Base-by-base conservation (phyloP, 2,797 vertebrate genomes). In the Pelodytes ibericus region DNA sequence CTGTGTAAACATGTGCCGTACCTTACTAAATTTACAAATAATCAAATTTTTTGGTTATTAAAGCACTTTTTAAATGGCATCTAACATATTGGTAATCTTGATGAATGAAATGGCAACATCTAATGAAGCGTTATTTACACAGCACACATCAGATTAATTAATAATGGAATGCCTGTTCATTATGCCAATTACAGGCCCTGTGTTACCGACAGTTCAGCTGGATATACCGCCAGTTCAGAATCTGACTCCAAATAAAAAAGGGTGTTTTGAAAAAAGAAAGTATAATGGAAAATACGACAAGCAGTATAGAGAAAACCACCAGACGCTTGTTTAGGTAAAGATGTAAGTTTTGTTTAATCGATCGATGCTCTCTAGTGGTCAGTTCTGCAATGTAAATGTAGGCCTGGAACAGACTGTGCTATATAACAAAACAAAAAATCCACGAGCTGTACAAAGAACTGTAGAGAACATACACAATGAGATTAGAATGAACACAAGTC, bases 41-140 rank as follows among this genome's bases (percentile, higher is more conserved):
- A 72, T 57, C 22, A 31, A 30, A 66, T 33, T 44, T 67, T 67
- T 25, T 76, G 20, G 41, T 29, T 71, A 71, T 75, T 47, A 70
- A 63, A 58, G 56, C 31, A 44, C 64, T 69, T 74, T 63, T 8
- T 63, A 79, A 61, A 53, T 31, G 56, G 10, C 51, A 57, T 69
- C 31, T 69, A 69, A 69, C 44, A 69, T 33, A 68, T 20, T 29
- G 66, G 29, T 63, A 56, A 69, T 70, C 29, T 24, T 65, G 41
- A 67, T 68, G 59, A 72, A 78, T 78, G 66, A 58, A n/a, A 20
- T 7, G 27, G 57, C 61, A 36, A 64, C 18, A n/a, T 71, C 25
- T 76, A 59, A n/a, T n/a, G n/a, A n/a, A n/a, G n/a, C n/a, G n/a
- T n/a, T n/a, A n/a, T 25, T 16, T 56, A 56, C 47, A 62, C 57